Percentiles rank a stretch among this genome's conserved stretches.
phyloP scores from a whole-genome alignment of 2,797 vertebrate genomes.

The Stomatorhinus walkeri region DNA sequence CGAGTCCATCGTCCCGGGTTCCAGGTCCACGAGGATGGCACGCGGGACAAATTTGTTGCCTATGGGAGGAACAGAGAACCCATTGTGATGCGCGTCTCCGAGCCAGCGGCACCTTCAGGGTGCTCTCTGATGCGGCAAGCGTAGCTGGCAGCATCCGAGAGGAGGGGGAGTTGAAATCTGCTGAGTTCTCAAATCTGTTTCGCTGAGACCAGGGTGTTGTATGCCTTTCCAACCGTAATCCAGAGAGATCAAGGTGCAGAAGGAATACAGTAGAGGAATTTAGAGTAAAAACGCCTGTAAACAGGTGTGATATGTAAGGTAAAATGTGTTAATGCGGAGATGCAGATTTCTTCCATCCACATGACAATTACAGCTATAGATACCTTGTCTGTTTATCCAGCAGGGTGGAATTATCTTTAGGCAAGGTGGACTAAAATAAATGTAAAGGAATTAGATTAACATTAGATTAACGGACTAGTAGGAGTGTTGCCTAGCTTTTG shows the following conservation, averaged over 20 bases:
- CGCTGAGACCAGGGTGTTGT: conserved; percentile 21
- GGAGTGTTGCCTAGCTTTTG: background rate
- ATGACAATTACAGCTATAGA: background rate
- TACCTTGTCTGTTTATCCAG: background rate
- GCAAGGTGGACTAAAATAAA: background rate
- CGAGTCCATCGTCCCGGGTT: conserved; percentile 73
- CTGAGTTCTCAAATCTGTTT: conserved; percentile 36
- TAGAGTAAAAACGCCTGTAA: background rate
- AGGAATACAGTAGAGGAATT: background rate
- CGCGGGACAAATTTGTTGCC: conserved; percentile 68
- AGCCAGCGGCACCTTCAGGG: background rate
- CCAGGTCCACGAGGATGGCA: conserved; percentile 69
- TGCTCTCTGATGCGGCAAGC: background rate
- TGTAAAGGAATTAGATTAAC: background rate
- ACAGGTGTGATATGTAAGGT: background rate
- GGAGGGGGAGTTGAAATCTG: conserved; percentile 10
- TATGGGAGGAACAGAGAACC: conserved; percentile 36
- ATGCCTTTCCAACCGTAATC: background rate
- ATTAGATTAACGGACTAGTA: background rate
- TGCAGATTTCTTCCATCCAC: background rate
- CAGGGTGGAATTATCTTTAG: background rate
- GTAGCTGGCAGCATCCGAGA: conserved; percentile 22
- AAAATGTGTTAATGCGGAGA: background rate
- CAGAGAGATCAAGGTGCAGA: background rate
- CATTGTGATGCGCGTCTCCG: conserved; percentile 12